These are phyloP conservation scores for Hemaris fuciformis DNA, from an alignment of 2,888 invertebrate genomes.

Conservation along the genomic window DNA sequence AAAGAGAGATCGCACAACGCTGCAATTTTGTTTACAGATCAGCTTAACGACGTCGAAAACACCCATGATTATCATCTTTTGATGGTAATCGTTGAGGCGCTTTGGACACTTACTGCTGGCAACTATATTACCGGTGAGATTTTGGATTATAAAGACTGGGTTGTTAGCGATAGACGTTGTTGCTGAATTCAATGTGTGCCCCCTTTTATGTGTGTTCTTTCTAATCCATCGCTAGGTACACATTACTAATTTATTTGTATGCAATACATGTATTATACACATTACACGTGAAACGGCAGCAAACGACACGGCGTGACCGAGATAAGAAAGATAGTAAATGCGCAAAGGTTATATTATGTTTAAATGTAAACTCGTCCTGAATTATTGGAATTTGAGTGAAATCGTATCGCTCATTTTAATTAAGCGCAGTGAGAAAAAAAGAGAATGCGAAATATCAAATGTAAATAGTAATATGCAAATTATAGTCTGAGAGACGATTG, in stretches of 20 bases:
- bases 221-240: constrained; percentile 39
- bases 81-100: constrained; percentile 78
- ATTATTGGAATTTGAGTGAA: constrained; percentile 7
- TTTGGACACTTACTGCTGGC: constrained; percentile 75
- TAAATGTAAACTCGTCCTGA: neutral
- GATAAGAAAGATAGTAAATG: constrained; percentile 1
- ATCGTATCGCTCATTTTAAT: neutral
- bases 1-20: constrained; percentile 72
- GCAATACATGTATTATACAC: constrained; percentile 25
- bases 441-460: neutral
- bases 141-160: constrained; percentile 61
- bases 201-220: constrained; percentile 42
- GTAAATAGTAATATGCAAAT: neutral
- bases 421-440: neutral
- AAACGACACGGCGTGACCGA: neutral
- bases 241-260: constrained; percentile 28
- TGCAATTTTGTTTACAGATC: constrained; percentile 79
- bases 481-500: neutral
- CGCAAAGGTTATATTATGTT: neutral
- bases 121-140: constrained; percentile 74
- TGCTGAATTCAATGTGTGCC: constrained; percentile 67
- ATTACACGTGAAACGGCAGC: neutral
- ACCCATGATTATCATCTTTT: constrained; percentile 81
- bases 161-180: constrained; percentile 29
- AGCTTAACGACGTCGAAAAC: constrained; percentile 81